Percentiles rank a stretch among this genome's conserved stretches.
Evolutionary conservation across 2,888 invertebrate genomes (phyloP).

Genomic region (Brachycybe producta): DNA sequence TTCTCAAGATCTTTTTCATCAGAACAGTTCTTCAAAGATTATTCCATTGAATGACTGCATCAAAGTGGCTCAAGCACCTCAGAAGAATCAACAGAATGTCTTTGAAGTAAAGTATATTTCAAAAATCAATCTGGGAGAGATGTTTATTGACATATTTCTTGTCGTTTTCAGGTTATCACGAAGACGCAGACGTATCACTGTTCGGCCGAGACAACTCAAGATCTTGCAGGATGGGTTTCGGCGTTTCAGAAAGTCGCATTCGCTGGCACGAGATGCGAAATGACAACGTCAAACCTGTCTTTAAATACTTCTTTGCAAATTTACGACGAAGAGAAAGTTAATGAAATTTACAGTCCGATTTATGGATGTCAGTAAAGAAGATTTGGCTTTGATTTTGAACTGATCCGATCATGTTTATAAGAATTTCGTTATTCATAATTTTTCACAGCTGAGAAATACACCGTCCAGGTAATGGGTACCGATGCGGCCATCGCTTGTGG

Average conservation of each 20-base stretch:
- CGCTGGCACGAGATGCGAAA: conserved; percentile 18
- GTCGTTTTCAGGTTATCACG: conserved; percentile 47
- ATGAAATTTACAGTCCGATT: conserved; percentile 24
- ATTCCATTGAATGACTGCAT: conserved; percentile 76
- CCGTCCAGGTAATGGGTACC: conserved; percentile 23
- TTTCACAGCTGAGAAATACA: conserved; percentile 22
- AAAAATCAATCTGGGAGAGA: not conserved
- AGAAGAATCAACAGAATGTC: conserved; percentile 39
- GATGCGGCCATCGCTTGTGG: conserved; percentile 24
- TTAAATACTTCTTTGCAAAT: not conserved
- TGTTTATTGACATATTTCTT: not conserved
- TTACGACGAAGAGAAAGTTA: conserved; percentile 24
- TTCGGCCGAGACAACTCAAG: conserved; percentile 53
- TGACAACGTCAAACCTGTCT: not conserved
- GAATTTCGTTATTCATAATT: not conserved
- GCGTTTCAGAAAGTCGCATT: conserved; percentile 71
- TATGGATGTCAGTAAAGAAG: conserved; percentile 23
- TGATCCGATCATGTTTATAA: too few relatives aligned
- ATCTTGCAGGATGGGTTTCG: conserved; percentile 61
- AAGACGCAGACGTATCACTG: conserved; percentile 50
- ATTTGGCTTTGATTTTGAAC: not conserved
- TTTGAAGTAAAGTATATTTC: conserved; percentile 36
- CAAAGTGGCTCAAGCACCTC: conserved; percentile 48
- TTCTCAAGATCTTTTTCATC: conserved; percentile 43
- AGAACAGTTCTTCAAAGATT: conserved; percentile 37